Percentiles rank a stretch among this genome's conserved stretches.
Conservation (phyloP, 2,797 vertebrate species). For the Bothrops alternatus region DNA sequence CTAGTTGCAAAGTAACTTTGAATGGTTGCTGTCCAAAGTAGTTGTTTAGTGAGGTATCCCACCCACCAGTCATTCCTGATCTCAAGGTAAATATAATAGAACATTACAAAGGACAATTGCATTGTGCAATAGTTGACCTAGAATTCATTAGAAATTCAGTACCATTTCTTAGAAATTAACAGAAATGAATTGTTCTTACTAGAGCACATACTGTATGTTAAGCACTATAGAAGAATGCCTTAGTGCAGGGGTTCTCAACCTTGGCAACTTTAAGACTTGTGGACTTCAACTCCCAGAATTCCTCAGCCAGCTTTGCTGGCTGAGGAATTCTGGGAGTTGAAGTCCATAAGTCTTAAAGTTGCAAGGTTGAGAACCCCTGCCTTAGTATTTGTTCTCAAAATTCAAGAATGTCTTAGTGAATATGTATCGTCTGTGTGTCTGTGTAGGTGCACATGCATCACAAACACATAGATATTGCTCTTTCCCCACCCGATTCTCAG, state of each 20-base stretch:
- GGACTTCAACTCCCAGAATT: no score
- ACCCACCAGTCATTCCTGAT: neutral
- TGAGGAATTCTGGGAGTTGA: no score
- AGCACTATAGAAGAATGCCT: neutral
- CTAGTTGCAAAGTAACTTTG: neutral
- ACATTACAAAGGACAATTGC: neutral
- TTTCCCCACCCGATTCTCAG: neutral
- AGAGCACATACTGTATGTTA: neutral
- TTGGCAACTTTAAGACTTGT: no score
- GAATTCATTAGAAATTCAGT: neutral
- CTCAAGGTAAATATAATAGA: neutral
- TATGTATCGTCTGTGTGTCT: neutral
- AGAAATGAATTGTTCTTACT: neutral
- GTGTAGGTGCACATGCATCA: no score
- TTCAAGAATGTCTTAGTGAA: neutral
- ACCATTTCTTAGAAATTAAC: neutral
- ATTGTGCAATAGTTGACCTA: neutral
- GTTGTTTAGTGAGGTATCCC: neutral
- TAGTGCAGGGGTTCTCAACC: no score
- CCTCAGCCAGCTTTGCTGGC: no score
- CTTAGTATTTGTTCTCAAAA: neutral
- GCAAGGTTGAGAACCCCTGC: no score
- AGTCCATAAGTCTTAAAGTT: no score
- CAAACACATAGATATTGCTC: neutral
- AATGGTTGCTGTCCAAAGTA: neutral